A percentile compares a stretch with the other conserved stretches of the same genome.
Conservation (phyloP, 2,797 vertebrate genomes). For the Glossophaga mutica region DNA sequence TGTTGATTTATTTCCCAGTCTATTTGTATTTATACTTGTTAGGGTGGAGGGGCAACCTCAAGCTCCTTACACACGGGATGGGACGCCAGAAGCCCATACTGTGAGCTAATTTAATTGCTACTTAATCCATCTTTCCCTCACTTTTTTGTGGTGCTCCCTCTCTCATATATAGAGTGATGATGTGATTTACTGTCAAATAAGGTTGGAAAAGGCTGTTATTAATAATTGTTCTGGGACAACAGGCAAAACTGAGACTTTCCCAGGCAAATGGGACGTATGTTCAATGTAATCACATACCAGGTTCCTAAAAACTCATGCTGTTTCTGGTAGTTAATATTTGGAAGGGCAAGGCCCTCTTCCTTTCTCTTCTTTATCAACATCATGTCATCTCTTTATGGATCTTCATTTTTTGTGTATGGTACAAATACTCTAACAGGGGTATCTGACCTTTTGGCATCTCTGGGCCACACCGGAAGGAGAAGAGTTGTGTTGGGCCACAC, state of each 20-base stretch:
- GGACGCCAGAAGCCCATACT: not conserved
- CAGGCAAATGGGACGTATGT: not conserved
- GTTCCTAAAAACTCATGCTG: not conserved
- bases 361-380: not conserved
- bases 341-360: not conserved
- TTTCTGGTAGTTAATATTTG: not conserved
- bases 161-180: not conserved
- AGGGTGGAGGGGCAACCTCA: not conserved
- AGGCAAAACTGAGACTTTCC: not conserved
- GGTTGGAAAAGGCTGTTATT: not conserved
- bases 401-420: not conserved
- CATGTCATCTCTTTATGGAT: not conserved
- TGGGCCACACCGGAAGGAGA: no score
- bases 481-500: no score
- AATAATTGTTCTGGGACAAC: not conserved
- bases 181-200: not conserved
- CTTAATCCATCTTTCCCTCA: not conserved
- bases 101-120: not conserved
- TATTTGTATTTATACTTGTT: not conserved
- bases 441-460: no score
- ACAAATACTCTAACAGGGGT: not conserved
- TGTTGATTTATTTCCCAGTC: not conserved
- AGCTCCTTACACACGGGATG: not conserved
- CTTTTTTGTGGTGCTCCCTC: not conserved
- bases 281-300: not conserved